These are phyloP conservation scores for Hippocampus comes DNA, from an alignment of 2,113 vertebrate genomes.

Conservation along the genomic window DNA sequence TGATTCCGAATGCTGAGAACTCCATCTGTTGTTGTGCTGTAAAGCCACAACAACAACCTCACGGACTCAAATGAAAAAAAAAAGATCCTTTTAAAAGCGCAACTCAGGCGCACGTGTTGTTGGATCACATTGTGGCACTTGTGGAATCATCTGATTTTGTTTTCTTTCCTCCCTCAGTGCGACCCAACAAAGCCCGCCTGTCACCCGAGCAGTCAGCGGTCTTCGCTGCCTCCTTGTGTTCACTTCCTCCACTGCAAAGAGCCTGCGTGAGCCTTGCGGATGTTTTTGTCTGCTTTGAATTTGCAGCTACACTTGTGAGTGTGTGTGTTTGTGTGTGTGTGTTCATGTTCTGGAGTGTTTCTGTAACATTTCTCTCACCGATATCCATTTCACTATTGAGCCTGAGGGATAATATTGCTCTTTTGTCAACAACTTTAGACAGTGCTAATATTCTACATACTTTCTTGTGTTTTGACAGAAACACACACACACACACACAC, in stretches of 20 bases:
- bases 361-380: neutral
- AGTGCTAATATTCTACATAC: neutral
- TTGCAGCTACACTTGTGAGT: conserved; percentile 3
- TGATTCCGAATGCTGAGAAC: too few species aligned
- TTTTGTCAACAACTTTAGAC: neutral
- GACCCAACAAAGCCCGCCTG: conserved; percentile 34
- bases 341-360: conserved; percentile 1
- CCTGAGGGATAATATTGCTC: neutral
- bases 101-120: neutral
- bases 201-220: conserved; percentile 29
- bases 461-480: neutral
- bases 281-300: conserved; percentile 30
- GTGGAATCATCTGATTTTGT: conserved; percentile 24
- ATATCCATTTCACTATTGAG: conserved; percentile 15
- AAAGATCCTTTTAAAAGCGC: too few species aligned
- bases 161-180: conserved; percentile 16
- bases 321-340: conserved; percentile 1
- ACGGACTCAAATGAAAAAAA: too few species aligned
- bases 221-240: conserved; percentile 47
- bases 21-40: too few species aligned
- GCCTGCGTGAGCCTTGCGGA: neutral
- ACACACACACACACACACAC: neutral
- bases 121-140: neutral
- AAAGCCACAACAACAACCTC: too few species aligned
- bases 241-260: neutral